These are phyloP conservation scores for Chrysomela aeneicollis DNA, from an alignment of 2,888 invertebrate species.

Conservation along the genomic window DNA sequence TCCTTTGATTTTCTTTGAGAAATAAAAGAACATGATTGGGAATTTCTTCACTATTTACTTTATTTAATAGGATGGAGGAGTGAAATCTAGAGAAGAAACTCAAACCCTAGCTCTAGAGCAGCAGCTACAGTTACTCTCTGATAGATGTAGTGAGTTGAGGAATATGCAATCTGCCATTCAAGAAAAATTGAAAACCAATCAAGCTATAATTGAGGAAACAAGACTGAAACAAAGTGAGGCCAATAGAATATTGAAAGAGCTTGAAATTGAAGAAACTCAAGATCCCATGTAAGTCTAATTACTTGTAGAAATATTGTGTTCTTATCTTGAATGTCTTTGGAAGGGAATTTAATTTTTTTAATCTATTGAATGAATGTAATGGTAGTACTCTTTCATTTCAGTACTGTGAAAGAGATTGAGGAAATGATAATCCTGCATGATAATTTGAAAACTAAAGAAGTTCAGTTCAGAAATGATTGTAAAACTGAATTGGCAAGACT, in stretches of 20 bases:
- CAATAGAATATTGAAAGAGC: slow-evolving; percentile 61
- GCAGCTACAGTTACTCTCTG: slow-evolving; percentile 52
- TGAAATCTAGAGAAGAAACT: slow-evolving; percentile 53
- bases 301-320: no score
- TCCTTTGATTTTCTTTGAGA: no score
- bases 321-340: no score
- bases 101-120: slow-evolving; percentile 51
- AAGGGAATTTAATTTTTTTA: no score
- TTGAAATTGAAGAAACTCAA: slow-evolving; percentile 61
- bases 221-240: slow-evolving; percentile 55
- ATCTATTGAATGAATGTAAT: no score
- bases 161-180: slow-evolving; percentile 62
- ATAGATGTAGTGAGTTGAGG: slow-evolving; percentile 64
- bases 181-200: slow-evolving; percentile 56
- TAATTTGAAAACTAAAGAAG: slow-evolving; percentile 75
- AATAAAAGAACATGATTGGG: no score
- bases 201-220: slow-evolving; percentile 44
- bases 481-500: slow-evolving; percentile 66
- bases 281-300: slow-evolving; percentile 63
- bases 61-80: slow-evolving; percentile 51
- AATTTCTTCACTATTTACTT: not conserved
- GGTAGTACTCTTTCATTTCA: not conserved
- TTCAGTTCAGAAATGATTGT: slow-evolving; percentile 77
- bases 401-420: slow-evolving; percentile 63
- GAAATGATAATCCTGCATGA: slow-evolving; percentile 74